Percentiles rank a stretch among this genome's conserved stretches.
phyloP scores from a whole-genome alignment of 1,140 invertebrate species.

The Leptopilina clavipes region DNA sequence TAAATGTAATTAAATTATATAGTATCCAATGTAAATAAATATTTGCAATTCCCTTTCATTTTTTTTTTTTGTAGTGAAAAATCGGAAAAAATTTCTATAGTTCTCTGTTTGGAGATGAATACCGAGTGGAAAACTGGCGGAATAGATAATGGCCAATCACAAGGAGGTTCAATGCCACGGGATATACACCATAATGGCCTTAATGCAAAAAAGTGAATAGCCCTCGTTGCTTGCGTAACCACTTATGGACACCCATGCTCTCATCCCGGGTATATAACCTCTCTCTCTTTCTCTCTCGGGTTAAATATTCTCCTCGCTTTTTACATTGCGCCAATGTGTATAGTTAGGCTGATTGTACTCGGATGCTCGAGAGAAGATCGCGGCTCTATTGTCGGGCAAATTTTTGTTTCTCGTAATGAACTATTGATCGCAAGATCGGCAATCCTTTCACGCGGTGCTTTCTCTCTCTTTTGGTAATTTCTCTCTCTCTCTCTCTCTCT shows the following conservation, averaged over 20 bases:
- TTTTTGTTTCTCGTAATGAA: conserved; percentile 68
- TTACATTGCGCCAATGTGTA: conserved; percentile 45
- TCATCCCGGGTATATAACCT: background rate
- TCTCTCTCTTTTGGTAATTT: conserved; percentile 14
- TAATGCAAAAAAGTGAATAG: conserved; percentile 64
- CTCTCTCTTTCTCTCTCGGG: background rate
- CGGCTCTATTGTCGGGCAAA: conserved; percentile 55
- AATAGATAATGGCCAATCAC: conserved; percentile 66
- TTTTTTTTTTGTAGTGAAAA: too few relatives aligned
- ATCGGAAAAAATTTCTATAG: too few relatives aligned
- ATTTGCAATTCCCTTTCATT: too few relatives aligned
- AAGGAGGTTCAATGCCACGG: conserved; percentile 51
- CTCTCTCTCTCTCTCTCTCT: too few relatives aligned
- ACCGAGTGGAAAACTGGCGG: conserved; percentile 49
- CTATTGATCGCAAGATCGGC: conserved; percentile 61
- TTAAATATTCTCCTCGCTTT: conserved; percentile 38
- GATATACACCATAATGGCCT: conserved; percentile 56
- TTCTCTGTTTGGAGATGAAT: too few relatives aligned
- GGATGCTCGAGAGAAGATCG: conserved; percentile 43
- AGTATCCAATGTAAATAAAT: too few relatives aligned
- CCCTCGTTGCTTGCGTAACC: conserved; percentile 64
- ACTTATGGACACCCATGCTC: conserved; percentile 47
- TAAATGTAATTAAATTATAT: too few relatives aligned
- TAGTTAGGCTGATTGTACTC: conserved; percentile 56
- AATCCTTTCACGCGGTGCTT: conserved; percentile 58